Conservation (phyloP, 2,113 vertebrate species). For the Etheostoma spectabile region DNA sequence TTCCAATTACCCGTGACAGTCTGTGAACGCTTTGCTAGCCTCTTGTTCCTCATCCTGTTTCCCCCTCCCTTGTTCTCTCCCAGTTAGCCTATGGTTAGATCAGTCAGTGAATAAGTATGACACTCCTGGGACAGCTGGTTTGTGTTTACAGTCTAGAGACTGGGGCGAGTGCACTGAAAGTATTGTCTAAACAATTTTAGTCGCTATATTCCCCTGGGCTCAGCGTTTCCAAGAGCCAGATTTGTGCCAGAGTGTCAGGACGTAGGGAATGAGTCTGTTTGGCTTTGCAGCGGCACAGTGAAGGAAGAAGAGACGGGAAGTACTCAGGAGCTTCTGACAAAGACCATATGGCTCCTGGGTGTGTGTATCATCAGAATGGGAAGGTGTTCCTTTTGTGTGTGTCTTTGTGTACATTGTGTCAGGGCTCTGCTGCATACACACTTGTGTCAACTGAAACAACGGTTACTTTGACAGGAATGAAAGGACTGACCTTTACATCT, state of each 20-base stretch:
- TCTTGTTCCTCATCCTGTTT: constrained; percentile 55
- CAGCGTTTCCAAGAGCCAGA: constrained; percentile 66
- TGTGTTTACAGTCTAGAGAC: constrained; percentile 77
- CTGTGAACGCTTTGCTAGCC: constrained; percentile 23
- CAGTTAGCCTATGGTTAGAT: constrained; percentile 64
- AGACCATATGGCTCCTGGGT: constrained; percentile 66
- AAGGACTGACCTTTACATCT: constrained; percentile 18
- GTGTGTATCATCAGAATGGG: constrained; percentile 45
- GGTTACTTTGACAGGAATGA: constrained; percentile 2
- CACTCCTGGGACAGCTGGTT: constrained; percentile 77
- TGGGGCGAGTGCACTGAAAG: constrained; percentile 65
- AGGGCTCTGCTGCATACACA: not conserved
- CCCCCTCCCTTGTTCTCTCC: constrained; percentile 42
- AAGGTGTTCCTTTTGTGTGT: constrained; percentile 16
- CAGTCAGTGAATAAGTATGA: constrained; percentile 67
- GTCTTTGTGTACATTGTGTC: constrained; percentile 3
- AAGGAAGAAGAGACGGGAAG: constrained; percentile 48
- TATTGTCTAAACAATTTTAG: constrained; percentile 78
- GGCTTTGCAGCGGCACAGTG: constrained; percentile 46
- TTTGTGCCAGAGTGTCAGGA: constrained; percentile 68
- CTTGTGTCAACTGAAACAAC: constrained; percentile 26
- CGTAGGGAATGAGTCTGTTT: constrained; percentile 58
- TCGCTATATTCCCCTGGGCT: constrained; percentile 72
- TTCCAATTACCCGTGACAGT: constrained; percentile 66
- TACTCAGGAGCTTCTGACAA: constrained; percentile 60